Conservation (phyloP, 1,140 invertebrate genomes). For the Eulimnadia texana region DNA sequence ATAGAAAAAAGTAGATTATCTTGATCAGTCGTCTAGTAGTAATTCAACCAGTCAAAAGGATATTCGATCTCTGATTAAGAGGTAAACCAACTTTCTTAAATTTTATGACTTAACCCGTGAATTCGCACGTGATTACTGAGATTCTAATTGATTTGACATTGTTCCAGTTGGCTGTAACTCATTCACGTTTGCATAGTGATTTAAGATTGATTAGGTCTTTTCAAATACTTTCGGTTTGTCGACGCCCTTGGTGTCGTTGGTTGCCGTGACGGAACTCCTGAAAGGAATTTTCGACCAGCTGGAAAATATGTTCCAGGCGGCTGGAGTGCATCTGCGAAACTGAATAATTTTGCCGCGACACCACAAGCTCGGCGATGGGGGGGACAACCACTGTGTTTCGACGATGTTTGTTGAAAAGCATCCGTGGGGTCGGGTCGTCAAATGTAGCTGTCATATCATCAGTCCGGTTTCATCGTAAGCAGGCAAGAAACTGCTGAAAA, state of each 20-base stretch:
- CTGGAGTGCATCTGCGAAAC: conserved; percentile 12
- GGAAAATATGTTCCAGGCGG: not conserved
- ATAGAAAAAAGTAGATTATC: too few species aligned
- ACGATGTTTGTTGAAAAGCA: conserved; percentile 12
- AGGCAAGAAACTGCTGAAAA: conserved; percentile 17
- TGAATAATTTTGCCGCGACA: conserved; percentile 17
- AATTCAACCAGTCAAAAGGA: too few species aligned
- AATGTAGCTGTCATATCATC: conserved; percentile 18
- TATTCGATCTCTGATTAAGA: too few species aligned
- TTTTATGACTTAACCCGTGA: too few species aligned
- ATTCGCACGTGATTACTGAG: too few species aligned
- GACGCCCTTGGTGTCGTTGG: not conserved
- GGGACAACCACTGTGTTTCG: conserved; percentile 11
- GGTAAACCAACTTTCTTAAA: too few species aligned
- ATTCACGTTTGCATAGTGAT: too few species aligned
- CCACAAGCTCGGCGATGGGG: conserved; percentile 18
- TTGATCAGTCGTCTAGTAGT: too few species aligned
- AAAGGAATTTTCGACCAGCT: not conserved
- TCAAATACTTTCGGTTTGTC: too few species aligned
- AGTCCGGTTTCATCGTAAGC: conserved; percentile 16
- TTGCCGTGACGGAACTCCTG: not conserved
- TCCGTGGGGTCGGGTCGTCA: conserved; percentile 17
- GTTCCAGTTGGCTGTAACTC: too few species aligned
- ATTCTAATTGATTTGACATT: too few species aligned
- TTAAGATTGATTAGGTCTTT: too few species aligned